Base-by-base conservation (phyloP, 1,140 invertebrate genomes). In the Centruroides vittatus region DNA sequence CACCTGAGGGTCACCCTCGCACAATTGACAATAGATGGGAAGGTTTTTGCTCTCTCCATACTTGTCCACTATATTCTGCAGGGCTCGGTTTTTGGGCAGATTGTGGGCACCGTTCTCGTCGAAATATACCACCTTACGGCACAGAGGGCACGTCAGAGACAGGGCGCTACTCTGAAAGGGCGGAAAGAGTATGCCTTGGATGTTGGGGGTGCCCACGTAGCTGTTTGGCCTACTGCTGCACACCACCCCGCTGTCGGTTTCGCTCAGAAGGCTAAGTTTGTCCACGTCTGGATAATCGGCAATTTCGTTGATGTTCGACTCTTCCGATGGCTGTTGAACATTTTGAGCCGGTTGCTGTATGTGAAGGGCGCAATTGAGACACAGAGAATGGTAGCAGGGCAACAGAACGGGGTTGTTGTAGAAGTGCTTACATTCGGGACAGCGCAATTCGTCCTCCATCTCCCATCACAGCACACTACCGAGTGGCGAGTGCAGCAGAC, bases 371-470 rank as follows among this genome's bases (percentile, higher is more conserved):
- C 93, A 96, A 64, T 84, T 82, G 56, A 95, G 76, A 73, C 93
- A 98, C 60, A 96, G 75, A 13, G 90, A 86, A 77, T 98, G 93
- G 70, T 89, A 91, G 73, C 93, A 97, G 47, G 93, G 91, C 70
- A 98, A 76, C 51, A 97, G 75, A 47, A 97, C 88, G 52, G 93
- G 93, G 73, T 96, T 93, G 66, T 81, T 84, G 72, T 85, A 95
- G 54, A 95, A 80, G 76, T 93, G 87, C 73, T 93, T 91, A 78
- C 93, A 98, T 65, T 85, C 81, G 66, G 86, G 86, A 79, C 93
- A 98, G 69, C 90, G 85, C 57, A 98, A 75, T 77, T 96, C 93
- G 75, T 96, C 93, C 80, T 98, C 93, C 92, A 97, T 93, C 41
- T 41, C 41, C 41, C 41, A 41, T 41, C 41, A 41, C 41, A 41